Evolutionary conservation across 1,140 invertebrate species (phyloP).

Genomic region (Aphidius gifuensis): DNA sequence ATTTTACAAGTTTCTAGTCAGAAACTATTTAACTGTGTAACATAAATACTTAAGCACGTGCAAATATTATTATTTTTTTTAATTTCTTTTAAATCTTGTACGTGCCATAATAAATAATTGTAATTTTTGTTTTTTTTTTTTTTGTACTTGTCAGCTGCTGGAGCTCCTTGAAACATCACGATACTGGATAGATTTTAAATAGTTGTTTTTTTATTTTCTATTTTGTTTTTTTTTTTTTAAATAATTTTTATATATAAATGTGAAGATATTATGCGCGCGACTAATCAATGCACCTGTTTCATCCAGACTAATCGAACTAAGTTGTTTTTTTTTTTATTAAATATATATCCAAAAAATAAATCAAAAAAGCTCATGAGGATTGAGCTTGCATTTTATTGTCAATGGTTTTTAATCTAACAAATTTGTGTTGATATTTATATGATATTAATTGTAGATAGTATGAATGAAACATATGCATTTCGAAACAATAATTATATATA

Average conservation of each 20-base stretch:
- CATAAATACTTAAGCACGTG: conserved; percentile 29
- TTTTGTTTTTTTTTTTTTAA: not conserved
- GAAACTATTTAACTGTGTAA: conserved; percentile 39
- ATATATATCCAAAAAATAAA: not conserved
- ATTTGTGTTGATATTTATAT: no score
- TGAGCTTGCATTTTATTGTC: conserved; percentile 21
- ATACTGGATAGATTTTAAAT: conserved; percentile 4
- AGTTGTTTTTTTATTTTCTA: conserved; percentile 3
- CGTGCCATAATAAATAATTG: conserved; percentile 21
- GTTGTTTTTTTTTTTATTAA: conserved; percentile 3
- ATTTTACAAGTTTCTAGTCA: conserved; percentile 53
- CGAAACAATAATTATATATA: not conserved
- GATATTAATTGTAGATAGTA: not conserved
- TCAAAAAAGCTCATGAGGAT: not conserved
- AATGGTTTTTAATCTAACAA: conserved; percentile 18
- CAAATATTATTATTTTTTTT: conserved; percentile 29
- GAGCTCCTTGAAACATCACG: conserved; percentile 11
- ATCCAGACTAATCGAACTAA: conserved; percentile 2
- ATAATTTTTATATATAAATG: not conserved
- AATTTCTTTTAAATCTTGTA: conserved; percentile 25
- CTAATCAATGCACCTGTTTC: conserved; percentile 6
- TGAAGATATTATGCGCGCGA: not conserved
- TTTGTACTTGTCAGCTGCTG: conserved; percentile 38
- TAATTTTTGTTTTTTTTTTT: conserved; percentile 29
- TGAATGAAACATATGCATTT: conserved; percentile 26